Base-by-base conservation (phyloP, 2,888 invertebrate genomes). In the Gari tellinella region DNA sequence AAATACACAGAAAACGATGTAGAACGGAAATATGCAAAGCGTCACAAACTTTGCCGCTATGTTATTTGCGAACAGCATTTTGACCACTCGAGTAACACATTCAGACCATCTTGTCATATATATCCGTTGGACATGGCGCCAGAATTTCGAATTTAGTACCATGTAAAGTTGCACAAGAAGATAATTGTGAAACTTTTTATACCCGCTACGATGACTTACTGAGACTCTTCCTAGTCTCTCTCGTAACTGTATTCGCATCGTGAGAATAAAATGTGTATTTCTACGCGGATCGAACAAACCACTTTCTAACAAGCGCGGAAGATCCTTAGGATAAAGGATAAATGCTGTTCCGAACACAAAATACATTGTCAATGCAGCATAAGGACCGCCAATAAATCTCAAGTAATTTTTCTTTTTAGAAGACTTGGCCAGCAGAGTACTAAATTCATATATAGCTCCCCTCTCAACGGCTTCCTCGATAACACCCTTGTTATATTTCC, bases 361-460 rank as follows among this genome's bases (percentile, higher is more conserved):
- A 46, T 55, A 74, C 12, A 69, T 51, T 10, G 21, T 19, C 19
- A 69, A 25, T 1, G 74, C 65, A 0, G 65, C 52, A 26, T 37
- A 51, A 23, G 69, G 68, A 8, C 74, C 69, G 0, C 68, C 64
- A 12, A 74, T 51, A 3, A 37, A 21, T 23, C 10, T 5, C 3
- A 74, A 17, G 49, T 69, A 74, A 14, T 63, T 2, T 15, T 51
- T 46, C 1, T 51, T 21, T 31, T 25, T n/a, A 19, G 51, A 43
- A 48, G 25, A 26, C 1, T 57, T 69, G 19, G 69, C 61, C 12
- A 69, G 21, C 40, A 74, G 17, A n/a, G 74, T 51, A 38, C 65
- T 69, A 23, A 65, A 74, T 4, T 69, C 65, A 26, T 69, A 38
- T 2, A 74, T 25, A 14, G 61, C 74, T 0, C 61, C 65, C 49